A percentile compares a stretch with the other conserved stretches of the same genome.
These are phyloP conservation scores for Lucilia sericata DNA, from an alignment of 1,140 invertebrate species.

Conservation along the genomic window DNA sequence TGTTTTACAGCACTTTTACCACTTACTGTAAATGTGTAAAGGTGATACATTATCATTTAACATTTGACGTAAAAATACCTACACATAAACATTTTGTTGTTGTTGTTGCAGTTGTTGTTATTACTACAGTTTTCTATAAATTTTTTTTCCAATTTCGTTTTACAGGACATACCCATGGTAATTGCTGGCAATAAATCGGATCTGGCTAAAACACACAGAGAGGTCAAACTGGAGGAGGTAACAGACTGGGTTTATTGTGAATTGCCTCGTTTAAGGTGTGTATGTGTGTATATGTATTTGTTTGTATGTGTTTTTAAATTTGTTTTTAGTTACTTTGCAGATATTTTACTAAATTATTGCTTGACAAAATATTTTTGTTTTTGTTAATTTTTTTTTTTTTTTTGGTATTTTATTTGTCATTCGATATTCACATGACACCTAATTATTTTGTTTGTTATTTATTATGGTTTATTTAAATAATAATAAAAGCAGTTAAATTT, in stretches of 20 bases:
- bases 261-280: constrained; percentile 77
- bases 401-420: background rate
- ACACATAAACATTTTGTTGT: too few species aligned
- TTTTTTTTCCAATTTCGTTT: background rate
- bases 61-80: too few species aligned
- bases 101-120: too few species aligned
- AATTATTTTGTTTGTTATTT: background rate
- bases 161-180: constrained; percentile 85
- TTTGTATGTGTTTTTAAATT: constrained; percentile 6
- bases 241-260: constrained; percentile 84
- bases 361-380: background rate
- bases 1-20: too few species aligned
- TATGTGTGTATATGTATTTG: constrained; percentile 8
- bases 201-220: constrained; percentile 74
- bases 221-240: constrained; percentile 81
- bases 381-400: background rate
- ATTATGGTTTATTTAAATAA: background rate
- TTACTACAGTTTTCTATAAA: background rate
- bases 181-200: constrained; percentile 89
- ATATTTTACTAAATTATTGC: background rate
- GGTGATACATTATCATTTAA: too few species aligned
- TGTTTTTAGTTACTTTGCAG: background rate
- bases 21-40: too few species aligned
- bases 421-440: background rate
- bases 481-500: background rate